Evolutionary conservation across 2,888 invertebrate species (phyloP).

Genomic region (Lycaena phlaeas): DNA sequence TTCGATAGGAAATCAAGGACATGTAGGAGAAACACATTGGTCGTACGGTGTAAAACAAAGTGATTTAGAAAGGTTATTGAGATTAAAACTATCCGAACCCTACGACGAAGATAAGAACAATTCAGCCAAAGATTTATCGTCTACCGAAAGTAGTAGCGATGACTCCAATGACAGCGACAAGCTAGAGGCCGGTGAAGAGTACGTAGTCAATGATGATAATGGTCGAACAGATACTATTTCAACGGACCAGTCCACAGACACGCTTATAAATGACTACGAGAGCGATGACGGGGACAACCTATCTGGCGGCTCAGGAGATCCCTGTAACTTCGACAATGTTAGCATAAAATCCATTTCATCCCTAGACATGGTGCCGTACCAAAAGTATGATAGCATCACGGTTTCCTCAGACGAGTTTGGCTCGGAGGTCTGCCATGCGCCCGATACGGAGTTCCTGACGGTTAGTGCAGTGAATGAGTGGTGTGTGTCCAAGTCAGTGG

Average conservation of each 20-base stretch:
- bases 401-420: constrained; percentile 68
- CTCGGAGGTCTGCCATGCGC: constrained; percentile 64
- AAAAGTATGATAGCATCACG: constrained; percentile 65
- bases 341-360: constrained; percentile 67
- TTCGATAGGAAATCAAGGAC: constrained; percentile 38
- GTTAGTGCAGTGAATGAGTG: constrained; percentile 70
- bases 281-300: constrained; percentile 50
- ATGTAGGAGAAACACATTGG: constrained; percentile 54
- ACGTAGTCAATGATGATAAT: constrained; percentile 47
- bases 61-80: constrained; percentile 56
- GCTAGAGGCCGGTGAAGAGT: constrained; percentile 43
- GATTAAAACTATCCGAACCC: constrained; percentile 53
- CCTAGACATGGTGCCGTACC: constrained; percentile 65
- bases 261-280: constrained; percentile 57
- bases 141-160: constrained; percentile 35
- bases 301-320: constrained; percentile 50
- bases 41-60: constrained; percentile 63
- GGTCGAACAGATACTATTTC: constrained; percentile 52
- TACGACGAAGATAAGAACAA: constrained; percentile 48
- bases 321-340: constrained; percentile 64
- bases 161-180: constrained; percentile 46
- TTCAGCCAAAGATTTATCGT: constrained; percentile 21
- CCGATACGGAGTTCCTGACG: constrained; percentile 59
- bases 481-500: constrained; percentile 57
- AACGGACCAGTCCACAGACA: constrained; percentile 61